Percentiles rank a stretch among this genome's conserved stretches.
phyloP scores from a whole-genome alignment of 2,888 invertebrate species.

The Pediacus dermestoides region DNA sequence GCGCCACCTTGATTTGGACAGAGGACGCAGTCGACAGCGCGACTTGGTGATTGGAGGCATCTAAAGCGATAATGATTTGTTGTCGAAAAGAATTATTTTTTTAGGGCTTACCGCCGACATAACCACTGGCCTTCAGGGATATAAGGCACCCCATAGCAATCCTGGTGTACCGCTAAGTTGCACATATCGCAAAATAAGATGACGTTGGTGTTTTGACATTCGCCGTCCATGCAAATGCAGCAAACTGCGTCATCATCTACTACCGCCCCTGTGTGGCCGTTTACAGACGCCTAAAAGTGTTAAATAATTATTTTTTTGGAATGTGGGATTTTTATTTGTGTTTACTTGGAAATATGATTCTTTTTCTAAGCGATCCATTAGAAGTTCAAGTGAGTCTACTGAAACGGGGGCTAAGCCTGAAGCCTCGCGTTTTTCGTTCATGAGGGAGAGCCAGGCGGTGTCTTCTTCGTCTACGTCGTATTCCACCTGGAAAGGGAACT shows the following conservation, averaged over 20 bases:
- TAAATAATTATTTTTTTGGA: constrained; percentile 1
- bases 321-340: constrained; percentile 1
- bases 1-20: constrained; percentile 98
- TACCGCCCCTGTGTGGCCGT: constrained; percentile 67
- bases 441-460: constrained; percentile 85
- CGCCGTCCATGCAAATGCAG: constrained; percentile 98
- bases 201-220: constrained; percentile 97
- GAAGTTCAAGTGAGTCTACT: constrained; percentile 85
- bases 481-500: constrained; percentile 57
- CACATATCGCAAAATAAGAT: constrained; percentile 99
- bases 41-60: constrained; percentile 93
- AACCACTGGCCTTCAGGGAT: constrained; percentile 80
- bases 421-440: constrained; percentile 78
- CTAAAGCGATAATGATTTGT: constrained; percentile 45
- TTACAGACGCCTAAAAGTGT: constrained; percentile 58
- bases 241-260: constrained; percentile 98
- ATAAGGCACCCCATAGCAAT: constrained; percentile 87
- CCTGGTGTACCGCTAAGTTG: constrained; percentile 97
- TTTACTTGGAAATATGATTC: constrained; percentile 89
- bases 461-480: constrained; percentile 99
- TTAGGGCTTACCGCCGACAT: constrained; percentile 60
- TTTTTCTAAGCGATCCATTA: constrained; percentile 97
- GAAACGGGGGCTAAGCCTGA: constrained; percentile 72
- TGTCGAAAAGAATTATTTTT: neutral
- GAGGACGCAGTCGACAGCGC: constrained; percentile 94